These are phyloP conservation scores for Chrysina gloriosa DNA, from an alignment of 2,888 invertebrate genomes.

Conservation along the genomic window DNA sequence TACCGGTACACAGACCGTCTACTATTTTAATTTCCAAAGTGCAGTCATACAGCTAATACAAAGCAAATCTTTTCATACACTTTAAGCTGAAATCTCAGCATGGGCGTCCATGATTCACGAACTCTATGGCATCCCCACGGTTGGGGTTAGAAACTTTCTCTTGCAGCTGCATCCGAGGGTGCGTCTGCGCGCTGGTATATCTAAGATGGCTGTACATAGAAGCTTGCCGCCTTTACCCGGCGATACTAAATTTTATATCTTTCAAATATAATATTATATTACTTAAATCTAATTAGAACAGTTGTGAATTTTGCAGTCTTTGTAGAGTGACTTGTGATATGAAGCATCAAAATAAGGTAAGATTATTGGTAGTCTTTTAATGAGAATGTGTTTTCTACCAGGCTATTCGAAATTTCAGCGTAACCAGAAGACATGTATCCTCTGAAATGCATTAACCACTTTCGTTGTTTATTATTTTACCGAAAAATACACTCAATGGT, in stretches of 20 bases:
- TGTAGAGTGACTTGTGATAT: not conserved
- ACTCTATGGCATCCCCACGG: slow-evolving; percentile 32
- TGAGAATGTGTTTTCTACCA: too few relatives aligned
- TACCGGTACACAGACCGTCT: too few relatives aligned
- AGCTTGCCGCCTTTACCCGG: slow-evolving; percentile 16
- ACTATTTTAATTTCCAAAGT: too few relatives aligned
- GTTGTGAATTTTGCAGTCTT: not conserved
- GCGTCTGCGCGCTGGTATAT: slow-evolving; percentile 32
- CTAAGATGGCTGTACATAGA: slow-evolving; percentile 39
- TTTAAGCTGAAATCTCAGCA: not conserved
- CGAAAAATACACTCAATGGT: too few relatives aligned
- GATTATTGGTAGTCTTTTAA: not conserved
- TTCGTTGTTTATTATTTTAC: too few relatives aligned
- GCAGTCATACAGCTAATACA: not conserved
- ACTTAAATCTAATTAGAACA: not conserved
- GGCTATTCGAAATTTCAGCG: too few relatives aligned
- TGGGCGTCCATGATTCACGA: slow-evolving; percentile 24
- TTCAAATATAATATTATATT: not conserved
- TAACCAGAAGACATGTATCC: too few relatives aligned
- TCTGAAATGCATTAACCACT: too few relatives aligned
- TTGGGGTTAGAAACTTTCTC: slow-evolving; percentile 41
- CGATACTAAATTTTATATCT: not conserved
- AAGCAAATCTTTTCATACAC: not conserved
- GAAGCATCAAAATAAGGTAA: not conserved
- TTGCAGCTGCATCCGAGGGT: slow-evolving; percentile 38